Percentiles rank a stretch among this genome's conserved stretches.
phyloP scores from a whole-genome alignment of 2,113 vertebrate species.

The Scartelaos histophorus region DNA sequence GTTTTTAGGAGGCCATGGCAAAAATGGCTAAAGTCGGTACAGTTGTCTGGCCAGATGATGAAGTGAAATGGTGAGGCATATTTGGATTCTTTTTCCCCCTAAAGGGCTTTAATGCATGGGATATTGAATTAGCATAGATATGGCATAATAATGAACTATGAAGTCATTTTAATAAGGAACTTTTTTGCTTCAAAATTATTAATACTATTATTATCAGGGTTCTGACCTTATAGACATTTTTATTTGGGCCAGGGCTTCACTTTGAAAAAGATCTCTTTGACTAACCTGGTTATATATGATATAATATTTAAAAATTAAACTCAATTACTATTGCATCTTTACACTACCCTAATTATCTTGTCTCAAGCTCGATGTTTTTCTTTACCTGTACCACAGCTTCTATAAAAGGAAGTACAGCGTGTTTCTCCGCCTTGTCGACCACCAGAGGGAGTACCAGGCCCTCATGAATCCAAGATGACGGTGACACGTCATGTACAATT shows the following conservation, averaged over 20 bases:
- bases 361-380: neutral
- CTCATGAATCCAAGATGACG: conserved; percentile 80
- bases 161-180: neutral
- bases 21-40: conserved; percentile 89
- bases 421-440: conserved; percentile 85
- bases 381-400: conserved; percentile 77
- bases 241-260: too few relatives aligned
- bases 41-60: conserved; percentile 80
- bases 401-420: conserved; percentile 92
- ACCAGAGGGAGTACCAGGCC: conserved; percentile 87
- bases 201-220: too few relatives aligned
- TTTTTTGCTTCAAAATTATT: too few relatives aligned
- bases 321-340: neutral
- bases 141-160: neutral
- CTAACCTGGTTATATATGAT: neutral
- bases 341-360: neutral
- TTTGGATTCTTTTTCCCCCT: neutral
- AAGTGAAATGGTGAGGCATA: conserved; percentile 80
- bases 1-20: conserved; percentile 88
- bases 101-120: neutral
- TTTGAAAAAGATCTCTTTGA: neutral
- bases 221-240: neutral
- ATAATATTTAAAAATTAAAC: neutral
- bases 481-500: neutral
- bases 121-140: neutral